Conservation (phyloP, 2,888 invertebrate genomes). For the Odontothrips loti region DNA sequence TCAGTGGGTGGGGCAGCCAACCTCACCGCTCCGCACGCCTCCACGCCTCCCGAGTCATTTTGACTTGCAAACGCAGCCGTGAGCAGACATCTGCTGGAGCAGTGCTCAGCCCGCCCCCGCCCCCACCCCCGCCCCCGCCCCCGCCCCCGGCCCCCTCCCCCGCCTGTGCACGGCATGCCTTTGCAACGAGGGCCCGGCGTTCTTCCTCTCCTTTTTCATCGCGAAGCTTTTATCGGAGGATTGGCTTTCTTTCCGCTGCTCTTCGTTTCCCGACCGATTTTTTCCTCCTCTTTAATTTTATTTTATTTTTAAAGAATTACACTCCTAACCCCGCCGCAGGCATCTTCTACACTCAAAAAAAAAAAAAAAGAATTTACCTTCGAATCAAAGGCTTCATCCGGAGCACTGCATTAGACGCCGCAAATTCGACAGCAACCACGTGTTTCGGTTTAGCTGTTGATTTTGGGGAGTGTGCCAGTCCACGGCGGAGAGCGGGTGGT, state of each 20-base stretch:
- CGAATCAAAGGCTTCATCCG: no score
- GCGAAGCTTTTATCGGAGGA: background rate
- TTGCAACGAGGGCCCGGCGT: no score
- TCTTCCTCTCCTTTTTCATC: background rate
- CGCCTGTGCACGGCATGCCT: background rate
- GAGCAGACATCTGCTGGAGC: slow-evolving; percentile 9
- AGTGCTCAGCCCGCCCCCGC: background rate
- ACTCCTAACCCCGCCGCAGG: no score
- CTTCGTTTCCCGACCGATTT: background rate
- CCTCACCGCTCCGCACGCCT: background rate
- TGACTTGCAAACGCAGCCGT: slow-evolving; percentile 22
- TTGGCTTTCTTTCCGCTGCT: background rate
- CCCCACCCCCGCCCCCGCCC: background rate
- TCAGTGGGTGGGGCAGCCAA: background rate
- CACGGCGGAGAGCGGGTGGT: no score
- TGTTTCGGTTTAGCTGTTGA: no score
- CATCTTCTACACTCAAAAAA: no score
- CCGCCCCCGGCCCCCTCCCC: background rate
- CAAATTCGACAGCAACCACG: no score
- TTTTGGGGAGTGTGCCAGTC: no score
- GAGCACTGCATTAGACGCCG: no score
- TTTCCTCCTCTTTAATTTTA: no score
- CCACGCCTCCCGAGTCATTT: background rate
- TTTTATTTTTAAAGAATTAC: no score
- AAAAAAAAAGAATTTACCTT: no score